Evolutionary conservation across 2,113 vertebrate genomes (phyloP).

Genomic region (Chloropsis hardwickii): DNA sequence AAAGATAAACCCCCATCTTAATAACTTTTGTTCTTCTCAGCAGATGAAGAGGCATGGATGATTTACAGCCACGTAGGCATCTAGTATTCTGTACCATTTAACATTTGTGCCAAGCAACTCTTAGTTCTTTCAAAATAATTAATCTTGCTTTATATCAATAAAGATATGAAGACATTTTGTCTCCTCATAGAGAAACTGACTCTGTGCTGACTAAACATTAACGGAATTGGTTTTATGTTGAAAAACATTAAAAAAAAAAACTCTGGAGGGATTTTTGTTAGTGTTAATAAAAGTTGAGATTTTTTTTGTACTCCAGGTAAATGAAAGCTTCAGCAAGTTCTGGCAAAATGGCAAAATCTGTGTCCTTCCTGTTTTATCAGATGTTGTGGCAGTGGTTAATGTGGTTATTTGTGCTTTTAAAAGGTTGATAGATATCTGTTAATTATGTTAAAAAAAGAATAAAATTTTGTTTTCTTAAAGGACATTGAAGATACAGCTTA

Average conservation of each 20-base stretch:
- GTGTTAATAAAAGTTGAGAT: neutral
- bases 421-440: neutral
- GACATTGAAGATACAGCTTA: neutral
- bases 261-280: neutral
- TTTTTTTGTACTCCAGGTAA: neutral
- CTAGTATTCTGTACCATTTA: neutral
- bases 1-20: neutral
- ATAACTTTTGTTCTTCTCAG: neutral
- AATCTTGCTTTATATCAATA: neutral
- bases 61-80: neutral
- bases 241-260: neutral
- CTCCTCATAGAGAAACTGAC: neutral
- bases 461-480: neutral
- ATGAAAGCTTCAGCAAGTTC: neutral
- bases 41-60: neutral
- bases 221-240: neutral
- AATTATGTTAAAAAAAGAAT: neutral
- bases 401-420: neutral
- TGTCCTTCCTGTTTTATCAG: neutral
- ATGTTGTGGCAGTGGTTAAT: neutral
- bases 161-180: neutral
- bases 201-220: neutral
- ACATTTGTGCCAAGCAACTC: neutral
- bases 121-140: neutral
- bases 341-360: neutral